Conservation (phyloP, 2,888 invertebrate species). For the Siphlonurus alternatus region DNA sequence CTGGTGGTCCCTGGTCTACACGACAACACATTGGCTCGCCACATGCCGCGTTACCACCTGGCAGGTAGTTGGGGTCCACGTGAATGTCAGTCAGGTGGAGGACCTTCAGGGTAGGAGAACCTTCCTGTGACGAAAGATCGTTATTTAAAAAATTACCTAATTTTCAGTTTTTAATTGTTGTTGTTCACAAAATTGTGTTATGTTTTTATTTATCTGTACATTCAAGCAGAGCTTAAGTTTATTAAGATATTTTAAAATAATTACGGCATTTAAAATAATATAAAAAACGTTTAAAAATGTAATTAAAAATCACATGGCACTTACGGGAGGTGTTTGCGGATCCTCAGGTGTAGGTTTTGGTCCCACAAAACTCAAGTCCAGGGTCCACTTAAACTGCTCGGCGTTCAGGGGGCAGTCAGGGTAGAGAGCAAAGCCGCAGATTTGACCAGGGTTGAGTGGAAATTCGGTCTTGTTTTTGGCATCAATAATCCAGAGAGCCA, state of each 20-base stretch:
- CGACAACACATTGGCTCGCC: slow-evolving; percentile 65
- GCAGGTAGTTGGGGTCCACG: slow-evolving; percentile 53
- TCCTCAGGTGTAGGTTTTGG: background rate
- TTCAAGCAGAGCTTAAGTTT: no score
- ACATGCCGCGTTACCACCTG: slow-evolving; percentile 50
- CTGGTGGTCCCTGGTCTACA: slow-evolving; percentile 32
- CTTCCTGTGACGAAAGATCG: no score
- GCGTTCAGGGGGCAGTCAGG: background rate
- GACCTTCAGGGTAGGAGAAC: slow-evolving; percentile 24
- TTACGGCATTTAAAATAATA: no score
- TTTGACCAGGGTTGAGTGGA: background rate
- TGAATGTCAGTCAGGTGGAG: slow-evolving; percentile 64
- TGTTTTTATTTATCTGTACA: background rate
- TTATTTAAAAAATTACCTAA: no score
- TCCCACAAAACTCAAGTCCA: background rate
- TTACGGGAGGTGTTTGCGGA: background rate
- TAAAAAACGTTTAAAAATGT: no score
- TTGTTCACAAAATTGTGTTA: no score
- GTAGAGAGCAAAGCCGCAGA: background rate
- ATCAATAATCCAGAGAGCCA: background rate
- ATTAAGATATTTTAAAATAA: no score
- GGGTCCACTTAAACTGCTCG: background rate
- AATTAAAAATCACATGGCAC: no score
- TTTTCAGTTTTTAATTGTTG: no score
- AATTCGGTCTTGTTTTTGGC: background rate